These are phyloP conservation scores for Siniperca chuatsi DNA, from an alignment of 2,113 vertebrate genomes.

Conservation along the genomic window DNA sequence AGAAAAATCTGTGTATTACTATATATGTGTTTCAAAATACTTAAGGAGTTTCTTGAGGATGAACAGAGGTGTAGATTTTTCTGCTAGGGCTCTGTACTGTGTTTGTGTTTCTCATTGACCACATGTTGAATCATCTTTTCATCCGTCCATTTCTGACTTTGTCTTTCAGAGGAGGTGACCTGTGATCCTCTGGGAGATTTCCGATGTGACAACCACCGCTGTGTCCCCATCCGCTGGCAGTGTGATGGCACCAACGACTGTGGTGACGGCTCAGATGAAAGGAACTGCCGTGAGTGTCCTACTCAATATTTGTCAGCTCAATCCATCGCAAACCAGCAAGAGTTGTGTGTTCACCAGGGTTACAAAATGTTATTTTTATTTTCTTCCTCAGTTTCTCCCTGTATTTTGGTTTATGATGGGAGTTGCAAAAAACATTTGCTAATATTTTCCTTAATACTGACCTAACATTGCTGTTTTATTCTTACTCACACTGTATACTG, in stretches of 20 bases:
- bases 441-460: not conserved
- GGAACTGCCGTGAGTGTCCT: constrained; percentile 75
- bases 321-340: not conserved
- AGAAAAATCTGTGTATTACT: not conserved
- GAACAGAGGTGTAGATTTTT: not conserved
- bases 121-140: constrained; percentile 10
- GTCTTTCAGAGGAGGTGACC: constrained; percentile 75
- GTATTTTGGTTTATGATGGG: not conserved
- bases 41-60: not conserved
- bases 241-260: constrained; percentile 81
- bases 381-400: not conserved
- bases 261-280: constrained; percentile 81
- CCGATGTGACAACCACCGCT: constrained; percentile 82
- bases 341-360: not conserved
- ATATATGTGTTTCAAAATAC: not conserved
- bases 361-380: too few species aligned
- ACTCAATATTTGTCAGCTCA: not conserved
- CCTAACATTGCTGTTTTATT: not conserved
- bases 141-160: constrained; percentile 11
- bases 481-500: not conserved
- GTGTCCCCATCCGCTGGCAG: constrained; percentile 81
- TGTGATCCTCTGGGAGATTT: constrained; percentile 83
- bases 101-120: not conserved
- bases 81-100: not conserved
- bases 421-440: not conserved